phyloP scores from a whole-genome alignment of 2,113 vertebrate genomes.

The Elanoides forficatus region DNA sequence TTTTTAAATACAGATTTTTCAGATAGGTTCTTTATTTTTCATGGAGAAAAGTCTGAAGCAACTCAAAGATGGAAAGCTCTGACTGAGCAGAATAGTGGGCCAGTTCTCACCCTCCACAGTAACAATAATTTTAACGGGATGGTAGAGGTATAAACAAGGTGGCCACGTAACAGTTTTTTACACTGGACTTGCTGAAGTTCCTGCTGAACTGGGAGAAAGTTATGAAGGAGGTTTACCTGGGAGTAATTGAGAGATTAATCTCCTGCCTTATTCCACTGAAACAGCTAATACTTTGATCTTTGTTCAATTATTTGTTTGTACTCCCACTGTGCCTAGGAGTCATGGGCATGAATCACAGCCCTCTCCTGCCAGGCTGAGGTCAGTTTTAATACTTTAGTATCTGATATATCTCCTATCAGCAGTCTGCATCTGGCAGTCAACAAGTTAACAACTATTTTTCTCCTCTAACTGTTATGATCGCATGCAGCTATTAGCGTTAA shows the following conservation, averaged over 20 bases:
- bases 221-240: background rate
- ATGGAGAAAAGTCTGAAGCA: background rate
- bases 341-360: background rate
- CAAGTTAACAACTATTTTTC: slow-evolving; percentile 40
- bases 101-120: background rate
- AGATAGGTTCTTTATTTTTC: background rate
- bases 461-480: background rate
- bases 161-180: background rate
- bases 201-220: background rate
- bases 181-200: background rate
- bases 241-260: background rate
- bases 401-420: slow-evolving; percentile 31
- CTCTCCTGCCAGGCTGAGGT: slow-evolving; percentile 26
- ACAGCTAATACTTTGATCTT: slow-evolving; percentile 18
- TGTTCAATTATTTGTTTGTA: background rate
- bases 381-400: slow-evolving; percentile 20
- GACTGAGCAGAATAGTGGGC: background rate
- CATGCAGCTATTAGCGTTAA: background rate
- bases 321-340: background rate
- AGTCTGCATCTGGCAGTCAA: slow-evolving; percentile 36
- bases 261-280: background rate
- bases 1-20: background rate
- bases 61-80: background rate
- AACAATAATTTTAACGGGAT: background rate
- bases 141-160: background rate